Base-by-base conservation (phyloP, 2,797 vertebrate species). In the Hoplostethus atlanticus region DNA sequence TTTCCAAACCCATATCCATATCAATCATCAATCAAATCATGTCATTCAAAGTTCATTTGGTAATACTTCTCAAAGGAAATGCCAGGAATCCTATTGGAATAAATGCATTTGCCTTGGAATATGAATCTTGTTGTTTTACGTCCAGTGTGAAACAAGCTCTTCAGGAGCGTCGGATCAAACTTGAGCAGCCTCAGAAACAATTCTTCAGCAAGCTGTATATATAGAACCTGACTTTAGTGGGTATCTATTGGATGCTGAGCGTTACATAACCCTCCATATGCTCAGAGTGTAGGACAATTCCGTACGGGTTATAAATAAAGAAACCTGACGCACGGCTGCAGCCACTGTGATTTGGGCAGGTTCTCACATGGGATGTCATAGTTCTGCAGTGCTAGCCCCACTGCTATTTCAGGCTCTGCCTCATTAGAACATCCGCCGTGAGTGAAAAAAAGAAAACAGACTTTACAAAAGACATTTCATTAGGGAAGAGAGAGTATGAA, bases 351-450 rank as follows among this genome's bases (percentile, higher is more conserved):
- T 92, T 92, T 92, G 86, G 89, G 88, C 87, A 88, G 85, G 73
- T 91, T 90, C 78, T 93, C 91, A 90, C 90, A 85, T 86, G 91
- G 91, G 91, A 93, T 90, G 87, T 92, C 91, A 90, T 73, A 71
- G 89, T 90, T 90, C 84, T 90, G 92, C 91, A 89, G 89, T 36
- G 87, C 82, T 86, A 87, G 88, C 86, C 87, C 81, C 83, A 84
- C 83, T 77, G 86, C 90, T 94, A 93, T 94, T 94, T 93, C 85
- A 87, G 89, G 90, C 88, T 80, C 76, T 85, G 80, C 81, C 92
- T 94, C 90, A 93, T 94, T 93, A 93, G 85, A 92, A 90, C 89
- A 89, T 86, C 84, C 80, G 63, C 71, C 16, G 52, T 64, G 79
- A 88, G 80, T 73, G 84, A 77, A 77, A 15, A 71, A 72, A 69